Evolutionary conservation across 2,113 vertebrate genomes (phyloP).

Genomic region (Erpornis zantholeuca): DNA sequence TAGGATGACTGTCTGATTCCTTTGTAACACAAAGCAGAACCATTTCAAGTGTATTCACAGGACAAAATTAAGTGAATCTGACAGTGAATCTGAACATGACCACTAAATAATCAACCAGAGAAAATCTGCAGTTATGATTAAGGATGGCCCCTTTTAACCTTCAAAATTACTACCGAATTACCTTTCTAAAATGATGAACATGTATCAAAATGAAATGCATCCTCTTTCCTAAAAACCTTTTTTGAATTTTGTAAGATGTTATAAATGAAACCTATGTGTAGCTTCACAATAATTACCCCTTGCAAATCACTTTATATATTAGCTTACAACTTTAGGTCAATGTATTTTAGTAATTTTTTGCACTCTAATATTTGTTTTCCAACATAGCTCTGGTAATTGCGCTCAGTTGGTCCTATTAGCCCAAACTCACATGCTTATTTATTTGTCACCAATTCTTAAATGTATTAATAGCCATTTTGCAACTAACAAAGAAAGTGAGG

Average conservation of each 20-base stretch:
- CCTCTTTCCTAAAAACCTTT: not conserved
- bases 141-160: not conserved
- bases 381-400: not conserved
- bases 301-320: not conserved
- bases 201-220: not conserved
- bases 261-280: not conserved
- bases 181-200: not conserved
- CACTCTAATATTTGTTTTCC: not conserved
- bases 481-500: not conserved
- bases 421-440: not conserved
- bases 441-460: not conserved
- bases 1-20: not conserved
- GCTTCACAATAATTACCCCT: not conserved
- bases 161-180: not conserved
- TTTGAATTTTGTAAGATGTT: not conserved
- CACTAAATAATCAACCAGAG: not conserved
- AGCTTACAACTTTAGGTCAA: not conserved
- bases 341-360: not conserved
- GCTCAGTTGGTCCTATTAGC: not conserved
- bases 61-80: not conserved
- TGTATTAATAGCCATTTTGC: not conserved
- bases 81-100: not conserved
- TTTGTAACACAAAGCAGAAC: not conserved
- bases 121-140: not conserved
- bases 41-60: not conserved